Evolutionary conservation across 1,140 invertebrate genomes (phyloP).

Genomic region (Dendroctonus ponderosae): DNA sequence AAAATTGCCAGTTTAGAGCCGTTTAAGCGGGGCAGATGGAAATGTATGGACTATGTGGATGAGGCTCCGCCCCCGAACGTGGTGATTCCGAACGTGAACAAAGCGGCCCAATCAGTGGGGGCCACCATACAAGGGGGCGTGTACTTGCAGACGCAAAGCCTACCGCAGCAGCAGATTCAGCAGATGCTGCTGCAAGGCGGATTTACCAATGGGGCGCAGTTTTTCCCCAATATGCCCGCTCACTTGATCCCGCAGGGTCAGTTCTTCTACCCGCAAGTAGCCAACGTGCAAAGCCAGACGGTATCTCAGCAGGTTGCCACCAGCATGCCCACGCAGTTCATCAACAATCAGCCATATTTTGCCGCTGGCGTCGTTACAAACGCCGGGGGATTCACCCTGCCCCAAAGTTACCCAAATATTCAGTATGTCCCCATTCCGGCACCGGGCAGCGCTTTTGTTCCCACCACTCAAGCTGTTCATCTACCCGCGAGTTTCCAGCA

Average conservation of each 20-base stretch:
- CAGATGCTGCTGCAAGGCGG: slow-evolving; percentile 47
- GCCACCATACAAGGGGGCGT: slow-evolving; percentile 31
- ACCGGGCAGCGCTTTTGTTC: slow-evolving; percentile 48
- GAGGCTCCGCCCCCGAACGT: slow-evolving; percentile 44
- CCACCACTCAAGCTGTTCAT: slow-evolving; percentile 44
- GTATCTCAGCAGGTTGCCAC: slow-evolving; percentile 39
- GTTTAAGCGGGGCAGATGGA: slow-evolving; percentile 91
- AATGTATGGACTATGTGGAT: slow-evolving; percentile 94
- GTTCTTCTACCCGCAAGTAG: slow-evolving; percentile 46
- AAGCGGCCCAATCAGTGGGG: slow-evolving; percentile 35
- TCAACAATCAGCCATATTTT: slow-evolving; percentile 46
- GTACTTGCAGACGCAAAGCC: slow-evolving; percentile 48
- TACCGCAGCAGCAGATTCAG: slow-evolving; percentile 49
- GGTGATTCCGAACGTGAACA: slow-evolving; percentile 27
- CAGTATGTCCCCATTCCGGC: slow-evolving; percentile 47
- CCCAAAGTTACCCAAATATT: slow-evolving; percentile 45
- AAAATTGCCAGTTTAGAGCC: slow-evolving; percentile 96
- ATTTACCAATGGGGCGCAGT: slow-evolving; percentile 44
- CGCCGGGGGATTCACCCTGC: slow-evolving; percentile 39
- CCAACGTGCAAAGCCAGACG: slow-evolving; percentile 42
- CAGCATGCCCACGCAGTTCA: slow-evolving; percentile 46
- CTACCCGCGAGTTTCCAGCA: slow-evolving; percentile 47
- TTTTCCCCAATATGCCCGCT: slow-evolving; percentile 43
- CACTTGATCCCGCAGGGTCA: slow-evolving; percentile 46
- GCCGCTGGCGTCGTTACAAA: slow-evolving; percentile 41